Conservation (phyloP, 2,113 vertebrate genomes). For the Sylvilagus bachmani region DNA sequence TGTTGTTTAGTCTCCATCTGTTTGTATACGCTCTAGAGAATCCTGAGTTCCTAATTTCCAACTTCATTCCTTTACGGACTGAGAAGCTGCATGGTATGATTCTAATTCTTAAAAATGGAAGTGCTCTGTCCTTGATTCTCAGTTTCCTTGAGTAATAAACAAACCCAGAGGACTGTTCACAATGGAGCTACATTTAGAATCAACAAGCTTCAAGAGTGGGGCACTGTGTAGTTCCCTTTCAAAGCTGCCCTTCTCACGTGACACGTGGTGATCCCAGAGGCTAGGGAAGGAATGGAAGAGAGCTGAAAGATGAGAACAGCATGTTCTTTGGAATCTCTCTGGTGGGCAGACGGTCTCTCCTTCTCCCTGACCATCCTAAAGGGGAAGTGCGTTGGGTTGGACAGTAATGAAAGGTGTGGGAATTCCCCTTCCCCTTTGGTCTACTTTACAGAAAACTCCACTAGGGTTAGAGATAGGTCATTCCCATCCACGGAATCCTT, state of each 20-base stretch:
- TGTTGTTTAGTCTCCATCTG: too few species aligned
- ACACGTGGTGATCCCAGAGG: conserved; percentile 54
- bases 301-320: conserved; percentile 84
- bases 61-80: too few species aligned
- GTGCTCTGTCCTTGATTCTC: not conserved
- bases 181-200: not conserved
- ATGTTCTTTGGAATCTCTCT: conserved; percentile 72
- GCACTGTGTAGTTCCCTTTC: conserved; percentile 1
- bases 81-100: too few species aligned
- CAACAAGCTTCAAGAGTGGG: too few species aligned
- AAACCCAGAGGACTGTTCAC: not conserved
- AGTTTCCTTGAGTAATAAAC: not conserved
- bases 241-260: not conserved
- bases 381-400: conserved; percentile 84
- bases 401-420: conserved; percentile 73
- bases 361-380: conserved; percentile 76
- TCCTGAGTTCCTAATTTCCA: too few species aligned
- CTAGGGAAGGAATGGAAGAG: conserved; percentile 63
- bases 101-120: conserved; percentile 56
- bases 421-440: conserved; percentile 83
- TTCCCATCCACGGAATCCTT: conserved; percentile 66
- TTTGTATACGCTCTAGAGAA: too few species aligned
- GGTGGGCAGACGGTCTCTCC: conserved; percentile 79
- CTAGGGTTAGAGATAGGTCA: conserved; percentile 69
- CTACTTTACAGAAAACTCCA: conserved; percentile 64